Percentiles rank a stretch among this genome's conserved stretches.
phyloP scores from a whole-genome alignment of 2,888 invertebrate species.

The Encarsia formosa region DNA sequence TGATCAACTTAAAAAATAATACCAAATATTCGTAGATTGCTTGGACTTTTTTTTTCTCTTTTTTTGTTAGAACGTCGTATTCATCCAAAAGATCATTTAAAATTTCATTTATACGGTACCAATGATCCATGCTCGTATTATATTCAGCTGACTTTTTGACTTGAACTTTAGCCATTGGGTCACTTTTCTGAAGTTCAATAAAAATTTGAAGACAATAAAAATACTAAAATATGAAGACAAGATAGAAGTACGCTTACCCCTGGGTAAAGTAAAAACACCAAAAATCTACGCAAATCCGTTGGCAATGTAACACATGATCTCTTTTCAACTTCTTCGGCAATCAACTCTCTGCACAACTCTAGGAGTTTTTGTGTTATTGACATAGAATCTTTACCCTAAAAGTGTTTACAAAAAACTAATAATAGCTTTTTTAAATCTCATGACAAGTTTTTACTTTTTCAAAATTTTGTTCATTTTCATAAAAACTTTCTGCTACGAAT shows the following conservation, averaged over 20 bases:
- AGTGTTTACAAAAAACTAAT: too few relatives aligned
- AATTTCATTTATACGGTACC: constrained; percentile 34
- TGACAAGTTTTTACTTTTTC: too few relatives aligned
- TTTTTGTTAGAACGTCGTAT: constrained; percentile 34
- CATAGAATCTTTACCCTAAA: too few relatives aligned
- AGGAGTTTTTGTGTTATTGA: too few relatives aligned
- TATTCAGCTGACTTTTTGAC: neutral
- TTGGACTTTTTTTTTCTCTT: constrained; percentile 39
- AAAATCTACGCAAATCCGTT: constrained; percentile 35
- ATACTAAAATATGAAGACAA: too few relatives aligned
- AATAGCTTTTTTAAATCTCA: too few relatives aligned
- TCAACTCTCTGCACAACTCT: constrained; percentile 18
- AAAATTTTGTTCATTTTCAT: too few relatives aligned
- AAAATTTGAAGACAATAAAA: too few relatives aligned
- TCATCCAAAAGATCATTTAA: constrained; percentile 37
- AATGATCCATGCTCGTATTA: constrained; percentile 22
- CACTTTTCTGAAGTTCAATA: neutral
- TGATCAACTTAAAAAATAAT: neutral
- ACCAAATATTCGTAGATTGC: constrained; percentile 43
- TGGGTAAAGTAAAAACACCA: too few relatives aligned
- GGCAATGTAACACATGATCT: constrained; percentile 38
- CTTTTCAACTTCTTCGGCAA: constrained; percentile 37
- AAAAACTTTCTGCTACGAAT: too few relatives aligned
- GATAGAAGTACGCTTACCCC: too few relatives aligned
- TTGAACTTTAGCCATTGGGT: neutral